These are phyloP conservation scores for Pipra filicauda DNA, from an alignment of 2,113 vertebrate species.

Conservation along the genomic window DNA sequence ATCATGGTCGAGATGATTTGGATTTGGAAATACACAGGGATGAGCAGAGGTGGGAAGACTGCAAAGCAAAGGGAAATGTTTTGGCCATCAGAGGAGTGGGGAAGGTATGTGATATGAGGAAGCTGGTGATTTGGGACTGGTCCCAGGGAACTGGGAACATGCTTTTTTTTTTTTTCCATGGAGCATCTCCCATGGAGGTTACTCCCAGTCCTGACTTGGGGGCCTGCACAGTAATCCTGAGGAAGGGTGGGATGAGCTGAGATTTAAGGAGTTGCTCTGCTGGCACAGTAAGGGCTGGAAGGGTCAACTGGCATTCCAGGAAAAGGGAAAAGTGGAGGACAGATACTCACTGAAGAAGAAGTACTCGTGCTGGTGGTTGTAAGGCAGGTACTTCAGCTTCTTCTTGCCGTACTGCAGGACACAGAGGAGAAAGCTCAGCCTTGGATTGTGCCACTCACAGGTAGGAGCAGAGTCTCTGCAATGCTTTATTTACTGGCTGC, in stretches of 20 bases:
- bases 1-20: slow-evolving; percentile 88
- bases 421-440: slow-evolving; percentile 8
- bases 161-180: neutral
- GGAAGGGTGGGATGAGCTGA: neutral
- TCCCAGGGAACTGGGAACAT: neutral
- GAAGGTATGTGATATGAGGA: neutral
- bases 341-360: slow-evolving; percentile 89
- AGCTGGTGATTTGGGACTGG: neutral
- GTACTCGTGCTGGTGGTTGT: slow-evolving; percentile 91
- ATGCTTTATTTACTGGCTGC: neutral
- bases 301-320: neutral
- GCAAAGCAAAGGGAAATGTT: slow-evolving; percentile 50
- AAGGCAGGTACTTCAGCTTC: slow-evolving; percentile 89
- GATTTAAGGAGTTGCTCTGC: neutral
- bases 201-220: neutral
- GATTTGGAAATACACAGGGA: slow-evolving; percentile 89
- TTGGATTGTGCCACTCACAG: neutral
- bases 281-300: neutral
- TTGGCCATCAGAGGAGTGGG: neutral
- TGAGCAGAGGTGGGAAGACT: slow-evolving; percentile 90
- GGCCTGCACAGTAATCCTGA: neutral
- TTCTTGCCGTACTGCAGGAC: slow-evolving; percentile 87
- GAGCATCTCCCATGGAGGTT: neutral
- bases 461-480: neutral
- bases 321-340: neutral